These are phyloP conservation scores for Ichneumon xanthorius DNA, from an alignment of 2,888 invertebrate genomes.

Conservation along the genomic window DNA sequence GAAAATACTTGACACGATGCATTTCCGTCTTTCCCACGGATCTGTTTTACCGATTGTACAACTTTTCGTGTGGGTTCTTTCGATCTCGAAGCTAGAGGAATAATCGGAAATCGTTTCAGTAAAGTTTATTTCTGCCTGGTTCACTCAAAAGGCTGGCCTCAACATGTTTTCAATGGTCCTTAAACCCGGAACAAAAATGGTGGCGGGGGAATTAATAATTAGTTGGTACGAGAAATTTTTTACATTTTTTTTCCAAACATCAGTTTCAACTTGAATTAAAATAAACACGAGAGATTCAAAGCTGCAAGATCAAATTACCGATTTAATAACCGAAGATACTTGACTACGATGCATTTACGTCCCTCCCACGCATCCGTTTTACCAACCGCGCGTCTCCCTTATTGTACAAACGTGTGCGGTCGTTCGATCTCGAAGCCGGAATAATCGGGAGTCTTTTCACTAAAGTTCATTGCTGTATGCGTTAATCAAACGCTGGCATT, in stretches of 20 bases:
- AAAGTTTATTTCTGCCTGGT: not conserved
- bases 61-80: too few relatives aligned
- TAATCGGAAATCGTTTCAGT: not conserved
- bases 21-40: too few relatives aligned
- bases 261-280: too few relatives aligned
- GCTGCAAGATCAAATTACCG: too few relatives aligned
- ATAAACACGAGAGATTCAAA: too few relatives aligned
- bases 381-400: not conserved
- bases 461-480: not conserved
- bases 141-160: constrained; percentile 20
- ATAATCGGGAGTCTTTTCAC: not conserved
- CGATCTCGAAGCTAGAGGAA: too few relatives aligned
- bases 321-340: too few relatives aligned
- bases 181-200: not conserved
- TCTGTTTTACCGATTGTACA: too few relatives aligned
- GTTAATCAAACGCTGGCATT: constrained; percentile 29
- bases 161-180: not conserved
- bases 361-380: not conserved
- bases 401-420: not conserved
- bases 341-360: not conserved
- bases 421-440: not conserved
- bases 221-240: too few relatives aligned
- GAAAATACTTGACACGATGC: too few relatives aligned
- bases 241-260: too few relatives aligned
- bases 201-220: too few relatives aligned